Conservation (phyloP, 2,113 vertebrate species). For the Anoura caudifer region DNA sequence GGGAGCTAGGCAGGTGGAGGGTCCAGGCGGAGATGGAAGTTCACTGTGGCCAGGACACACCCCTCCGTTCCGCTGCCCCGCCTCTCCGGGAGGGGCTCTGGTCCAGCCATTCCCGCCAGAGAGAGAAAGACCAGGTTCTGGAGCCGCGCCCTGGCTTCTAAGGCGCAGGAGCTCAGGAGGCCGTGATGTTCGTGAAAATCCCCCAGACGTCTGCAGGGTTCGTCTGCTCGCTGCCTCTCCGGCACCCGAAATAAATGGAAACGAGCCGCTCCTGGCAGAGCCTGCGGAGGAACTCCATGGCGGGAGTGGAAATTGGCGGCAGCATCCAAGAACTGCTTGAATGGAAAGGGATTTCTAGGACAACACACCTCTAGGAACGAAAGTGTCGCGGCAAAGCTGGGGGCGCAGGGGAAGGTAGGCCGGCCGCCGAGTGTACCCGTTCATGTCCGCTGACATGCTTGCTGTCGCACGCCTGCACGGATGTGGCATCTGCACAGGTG, state of each 20-base stretch:
- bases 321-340: slow-evolving; percentile 44
- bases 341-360: slow-evolving; percentile 61
- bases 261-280: slow-evolving; percentile 59
- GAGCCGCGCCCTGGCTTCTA: not conserved
- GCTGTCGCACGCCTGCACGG: fast-evolving
- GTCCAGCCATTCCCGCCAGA: not conserved
- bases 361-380: slow-evolving; percentile 59
- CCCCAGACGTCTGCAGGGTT: not conserved
- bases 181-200: not conserved
- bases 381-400: not conserved
- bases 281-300: slow-evolving; percentile 36
- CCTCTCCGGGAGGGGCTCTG: not conserved
- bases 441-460: fast-evolving
- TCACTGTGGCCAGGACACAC: fast-evolving
- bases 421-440: fast-evolving
- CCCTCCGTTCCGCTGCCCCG: not conserved
- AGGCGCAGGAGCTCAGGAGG: not conserved
- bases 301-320: slow-evolving; percentile 53
- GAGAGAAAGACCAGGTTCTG: not conserved
- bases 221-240: not conserved
- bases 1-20: not conserved
- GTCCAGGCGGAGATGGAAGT: not conserved
- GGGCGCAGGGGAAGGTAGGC: not conserved
- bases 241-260: slow-evolving; percentile 45
- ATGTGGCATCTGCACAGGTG: fast-evolving